Conservation (phyloP, 2,113 vertebrate genomes). For the Lepisosteus osseus region DNA sequence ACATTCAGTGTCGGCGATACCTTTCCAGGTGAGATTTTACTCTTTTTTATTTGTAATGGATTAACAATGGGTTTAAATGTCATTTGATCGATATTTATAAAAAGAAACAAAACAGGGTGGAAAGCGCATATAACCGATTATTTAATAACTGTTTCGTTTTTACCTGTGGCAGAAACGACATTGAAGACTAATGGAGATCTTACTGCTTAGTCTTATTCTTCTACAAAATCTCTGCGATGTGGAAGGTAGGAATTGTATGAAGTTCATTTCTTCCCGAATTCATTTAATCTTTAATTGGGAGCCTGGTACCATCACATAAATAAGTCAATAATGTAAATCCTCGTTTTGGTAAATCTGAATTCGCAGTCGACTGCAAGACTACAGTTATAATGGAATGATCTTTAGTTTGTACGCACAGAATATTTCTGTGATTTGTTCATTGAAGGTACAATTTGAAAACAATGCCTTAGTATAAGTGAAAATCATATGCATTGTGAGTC, state of each 20-base stretch:
- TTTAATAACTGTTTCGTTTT: constrained; percentile 51
- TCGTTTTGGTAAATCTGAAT: too few relatives aligned
- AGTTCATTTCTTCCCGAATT: background rate
- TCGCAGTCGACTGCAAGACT: too few relatives aligned
- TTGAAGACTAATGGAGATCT: constrained; percentile 93
- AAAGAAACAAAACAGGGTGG: constrained; percentile 9
- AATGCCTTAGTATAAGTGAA: too few relatives aligned
- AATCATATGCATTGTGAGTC: too few relatives aligned
- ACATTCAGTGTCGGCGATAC: constrained; percentile 57
- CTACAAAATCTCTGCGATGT: constrained; percentile 76
- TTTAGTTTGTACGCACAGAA: too few relatives aligned
- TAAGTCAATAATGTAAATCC: too few relatives aligned
- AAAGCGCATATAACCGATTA: constrained; percentile 14
- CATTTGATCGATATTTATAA: too few relatives aligned
- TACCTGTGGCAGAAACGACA: constrained; percentile 63
- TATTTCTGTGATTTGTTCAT: too few relatives aligned
- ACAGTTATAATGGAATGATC: too few relatives aligned
- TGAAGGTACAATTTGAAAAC: too few relatives aligned
- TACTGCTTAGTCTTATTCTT: constrained; percentile 85
- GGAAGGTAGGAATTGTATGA: constrained; percentile 76
- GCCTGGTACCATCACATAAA: too few relatives aligned
- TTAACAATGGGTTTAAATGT: too few relatives aligned
- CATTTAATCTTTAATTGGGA: background rate
- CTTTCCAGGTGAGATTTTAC: constrained; percentile 68
- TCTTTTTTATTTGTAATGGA: constrained; percentile 40